phyloP scores from a whole-genome alignment of 2,888 invertebrate species.

The Diplazon laetatorius region DNA sequence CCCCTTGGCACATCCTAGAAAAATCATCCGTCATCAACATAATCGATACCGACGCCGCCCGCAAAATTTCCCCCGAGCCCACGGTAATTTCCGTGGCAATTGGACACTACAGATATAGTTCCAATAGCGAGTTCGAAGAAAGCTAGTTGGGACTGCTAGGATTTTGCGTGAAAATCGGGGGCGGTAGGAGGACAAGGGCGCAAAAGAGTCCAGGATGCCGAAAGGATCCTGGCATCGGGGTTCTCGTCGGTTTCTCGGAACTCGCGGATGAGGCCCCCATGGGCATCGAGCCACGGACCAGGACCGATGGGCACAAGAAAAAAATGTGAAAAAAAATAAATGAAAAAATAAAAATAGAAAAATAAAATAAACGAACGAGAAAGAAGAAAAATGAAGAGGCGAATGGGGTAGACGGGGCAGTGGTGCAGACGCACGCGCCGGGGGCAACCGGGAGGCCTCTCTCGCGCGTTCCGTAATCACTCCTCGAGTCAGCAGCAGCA shows the following conservation, averaged over 20 bases:
- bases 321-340: constrained; percentile 40
- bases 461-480: constrained; percentile 81
- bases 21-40: constrained; percentile 66
- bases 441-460: constrained; percentile 79
- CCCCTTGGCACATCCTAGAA: too few species aligned
- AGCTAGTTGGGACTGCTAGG: constrained; percentile 27
- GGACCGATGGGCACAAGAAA: constrained; percentile 40
- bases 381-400: constrained; percentile 42
- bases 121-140: constrained; percentile 12
- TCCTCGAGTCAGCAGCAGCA: constrained; percentile 68
- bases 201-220: constrained; percentile 31
- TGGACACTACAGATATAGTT: constrained; percentile 13
- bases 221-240: constrained; percentile 47
- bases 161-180: constrained; percentile 51
- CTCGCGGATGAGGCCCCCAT: constrained; percentile 62
- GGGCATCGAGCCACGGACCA: constrained; percentile 53
- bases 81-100: constrained; percentile 41
- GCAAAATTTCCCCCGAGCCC: constrained; percentile 30
- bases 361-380: constrained; percentile 37
- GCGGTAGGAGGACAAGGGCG: constrained; percentile 33
- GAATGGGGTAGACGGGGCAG: constrained; percentile 68
- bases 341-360: too few species aligned
- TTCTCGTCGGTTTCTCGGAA: constrained; percentile 64
- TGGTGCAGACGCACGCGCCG: constrained; percentile 81
- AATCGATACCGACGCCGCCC: constrained; percentile 36